These are phyloP conservation scores for Crocidura indochinensis DNA, from an alignment of 2,797 vertebrate genomes.

Conservation along the genomic window DNA sequence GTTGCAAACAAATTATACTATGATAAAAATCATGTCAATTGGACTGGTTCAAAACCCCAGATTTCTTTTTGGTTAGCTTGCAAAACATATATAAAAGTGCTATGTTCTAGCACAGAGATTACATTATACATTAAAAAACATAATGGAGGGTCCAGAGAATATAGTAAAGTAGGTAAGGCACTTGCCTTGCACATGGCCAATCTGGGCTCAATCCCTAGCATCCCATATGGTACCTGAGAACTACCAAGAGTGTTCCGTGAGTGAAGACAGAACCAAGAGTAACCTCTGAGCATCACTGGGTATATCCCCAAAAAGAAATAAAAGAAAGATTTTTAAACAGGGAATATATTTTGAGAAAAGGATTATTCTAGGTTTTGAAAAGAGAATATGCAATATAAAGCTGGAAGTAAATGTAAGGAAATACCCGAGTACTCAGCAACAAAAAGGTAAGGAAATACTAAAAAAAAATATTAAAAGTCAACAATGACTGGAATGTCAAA, in stretches of 20 bases:
- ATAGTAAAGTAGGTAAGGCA: too few relatives aligned
- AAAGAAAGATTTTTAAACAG: too few relatives aligned
- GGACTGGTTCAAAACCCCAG: not conserved
- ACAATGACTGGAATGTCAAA: not conserved
- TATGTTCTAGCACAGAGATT: not conserved
- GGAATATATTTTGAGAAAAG: not conserved
- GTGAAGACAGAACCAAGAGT: too few relatives aligned
- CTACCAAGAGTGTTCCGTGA: too few relatives aligned
- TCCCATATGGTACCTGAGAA: too few relatives aligned
- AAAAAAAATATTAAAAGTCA: not conserved
- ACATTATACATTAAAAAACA: not conserved
- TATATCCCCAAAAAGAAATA: too few relatives aligned
- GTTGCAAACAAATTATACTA: constrained; percentile 30
- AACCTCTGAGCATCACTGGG: too few relatives aligned
- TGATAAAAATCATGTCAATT: constrained; percentile 37
- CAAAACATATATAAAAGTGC: not conserved
- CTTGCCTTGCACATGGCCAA: too few relatives aligned
- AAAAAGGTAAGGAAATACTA: not conserved
- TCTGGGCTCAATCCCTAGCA: too few relatives aligned
- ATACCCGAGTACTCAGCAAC: not conserved
- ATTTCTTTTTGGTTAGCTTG: constrained; percentile 18
- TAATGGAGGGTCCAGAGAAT: not conserved
- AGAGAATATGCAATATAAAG: not conserved
- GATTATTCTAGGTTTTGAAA: not conserved
- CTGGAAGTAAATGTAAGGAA: too few relatives aligned